phyloP scores from a whole-genome alignment of 92 coral and sea anemone species.

The Parazoanthus darwini region DNA sequence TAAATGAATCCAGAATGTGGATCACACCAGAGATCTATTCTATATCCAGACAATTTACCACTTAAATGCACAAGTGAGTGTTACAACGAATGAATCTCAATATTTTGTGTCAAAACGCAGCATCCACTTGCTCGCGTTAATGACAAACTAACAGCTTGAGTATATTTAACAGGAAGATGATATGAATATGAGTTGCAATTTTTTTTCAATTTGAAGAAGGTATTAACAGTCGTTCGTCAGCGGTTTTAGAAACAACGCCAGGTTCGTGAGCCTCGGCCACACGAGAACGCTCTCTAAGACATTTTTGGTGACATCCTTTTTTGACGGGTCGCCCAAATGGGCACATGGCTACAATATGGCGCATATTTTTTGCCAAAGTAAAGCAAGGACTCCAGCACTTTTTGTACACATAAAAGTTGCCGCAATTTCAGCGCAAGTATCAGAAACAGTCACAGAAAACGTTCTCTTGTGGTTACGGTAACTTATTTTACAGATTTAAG shows the following conservation, averaged over 20 bases:
- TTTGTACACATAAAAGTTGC: too few species aligned
- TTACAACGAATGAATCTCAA: neutral
- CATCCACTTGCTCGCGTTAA: neutral
- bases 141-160: neutral
- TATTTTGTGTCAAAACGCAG: neutral
- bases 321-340: too few species aligned
- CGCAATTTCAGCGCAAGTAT: too few species aligned
- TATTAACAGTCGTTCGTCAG: neutral
- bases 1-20: neutral
- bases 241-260: neutral
- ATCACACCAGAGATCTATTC: neutral
- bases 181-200: neutral
- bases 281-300: too few species aligned
- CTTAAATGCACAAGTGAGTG: neutral
- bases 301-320: too few species aligned
- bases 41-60: neutral
- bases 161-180: neutral
- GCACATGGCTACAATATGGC: too few species aligned
- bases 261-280: neutral
- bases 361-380: too few species aligned
- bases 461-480: too few species aligned
- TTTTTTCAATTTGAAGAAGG: too few species aligned
- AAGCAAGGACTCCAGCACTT: too few species aligned
- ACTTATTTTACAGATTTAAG: neutral
- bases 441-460: too few species aligned